Evolutionary conservation across 2,888 invertebrate species (phyloP).

Genomic region (Tetragonula carbonaria): DNA sequence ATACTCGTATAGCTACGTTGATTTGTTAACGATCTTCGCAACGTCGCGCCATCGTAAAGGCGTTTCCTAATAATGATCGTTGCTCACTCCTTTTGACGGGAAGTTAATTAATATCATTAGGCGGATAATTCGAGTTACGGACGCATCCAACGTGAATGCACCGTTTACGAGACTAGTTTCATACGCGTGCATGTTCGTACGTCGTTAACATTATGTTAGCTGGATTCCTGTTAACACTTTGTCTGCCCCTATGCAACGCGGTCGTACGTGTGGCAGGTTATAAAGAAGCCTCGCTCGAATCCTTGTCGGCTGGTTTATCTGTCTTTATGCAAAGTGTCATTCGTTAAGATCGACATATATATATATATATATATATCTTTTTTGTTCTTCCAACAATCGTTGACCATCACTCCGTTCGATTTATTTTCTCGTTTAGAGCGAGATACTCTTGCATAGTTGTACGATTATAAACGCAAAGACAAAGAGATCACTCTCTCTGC

Average conservation of each 20-base stretch:
- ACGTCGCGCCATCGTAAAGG: background rate
- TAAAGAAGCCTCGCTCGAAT: conserved; percentile 4
- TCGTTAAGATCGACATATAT: background rate
- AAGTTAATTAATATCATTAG: conserved; percentile 49
- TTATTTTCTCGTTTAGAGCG: background rate
- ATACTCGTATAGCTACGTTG: background rate
- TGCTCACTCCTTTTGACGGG: background rate
- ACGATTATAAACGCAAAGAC: background rate
- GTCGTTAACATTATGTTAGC: conserved; percentile 47
- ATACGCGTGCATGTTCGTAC: conserved; percentile 39
- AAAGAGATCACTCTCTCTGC: background rate
- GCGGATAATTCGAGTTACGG: conserved; percentile 13
- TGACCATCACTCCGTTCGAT: background rate
- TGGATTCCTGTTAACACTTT: conserved; percentile 43
- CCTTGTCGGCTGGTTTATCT: background rate
- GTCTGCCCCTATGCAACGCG: conserved; percentile 17
- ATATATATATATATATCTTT: too few relatives aligned
- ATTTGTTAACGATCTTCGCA: background rate
- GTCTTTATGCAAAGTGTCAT: background rate
- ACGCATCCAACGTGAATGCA: conserved; percentile 12
- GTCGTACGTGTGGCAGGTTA: background rate
- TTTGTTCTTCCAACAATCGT: background rate
- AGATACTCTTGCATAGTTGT: background rate
- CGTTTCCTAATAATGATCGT: conserved; percentile 36
- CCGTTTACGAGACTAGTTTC: conserved; percentile 33